A percentile compares a stretch with the other conserved stretches of the same genome.
Evolutionary conservation across 1,140 invertebrate species (phyloP).

Genomic region (Macrobrachium rosenbergii): DNA sequence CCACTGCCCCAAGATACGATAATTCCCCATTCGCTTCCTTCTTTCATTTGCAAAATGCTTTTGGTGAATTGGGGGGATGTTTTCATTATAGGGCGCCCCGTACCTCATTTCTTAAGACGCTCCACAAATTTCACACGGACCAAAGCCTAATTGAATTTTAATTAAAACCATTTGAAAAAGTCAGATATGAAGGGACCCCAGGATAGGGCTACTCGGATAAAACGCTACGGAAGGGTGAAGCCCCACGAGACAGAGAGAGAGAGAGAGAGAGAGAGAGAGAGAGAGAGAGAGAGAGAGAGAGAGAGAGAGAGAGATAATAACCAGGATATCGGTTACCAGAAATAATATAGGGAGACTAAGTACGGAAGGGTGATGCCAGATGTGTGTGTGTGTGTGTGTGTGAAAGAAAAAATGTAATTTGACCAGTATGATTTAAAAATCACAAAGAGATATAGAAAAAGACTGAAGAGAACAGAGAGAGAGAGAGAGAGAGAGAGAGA

Average conservation of each 20-base stretch:
- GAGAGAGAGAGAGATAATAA: neutral
- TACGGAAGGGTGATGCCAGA: neutral
- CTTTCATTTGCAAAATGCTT: neutral
- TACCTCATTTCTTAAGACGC: conserved; percentile 46
- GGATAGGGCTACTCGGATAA: no score
- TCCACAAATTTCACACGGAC: conserved; percentile 60
- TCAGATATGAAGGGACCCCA: conserved; percentile 50
- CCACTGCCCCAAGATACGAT: neutral
- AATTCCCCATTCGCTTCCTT: neutral
- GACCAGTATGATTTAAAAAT: neutral
- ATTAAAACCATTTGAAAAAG: conserved; percentile 63
- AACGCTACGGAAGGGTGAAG: neutral
- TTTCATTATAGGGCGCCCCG: conserved; percentile 16
- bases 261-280: conserved; percentile 10
- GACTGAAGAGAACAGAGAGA: neutral
- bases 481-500: conserved; percentile 44
- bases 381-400: neutral
- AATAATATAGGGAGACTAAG: neutral
- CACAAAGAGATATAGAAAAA: neutral
- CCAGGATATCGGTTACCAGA: neutral
- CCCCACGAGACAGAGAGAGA: neutral
- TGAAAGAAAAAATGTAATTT: neutral
- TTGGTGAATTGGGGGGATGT: neutral
- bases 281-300: conserved; percentile 10
- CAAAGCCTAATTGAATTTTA: conserved; percentile 61